Evolutionary conservation across 2,888 invertebrate species (phyloP).

Genomic region (Morpho helenor): DNA sequence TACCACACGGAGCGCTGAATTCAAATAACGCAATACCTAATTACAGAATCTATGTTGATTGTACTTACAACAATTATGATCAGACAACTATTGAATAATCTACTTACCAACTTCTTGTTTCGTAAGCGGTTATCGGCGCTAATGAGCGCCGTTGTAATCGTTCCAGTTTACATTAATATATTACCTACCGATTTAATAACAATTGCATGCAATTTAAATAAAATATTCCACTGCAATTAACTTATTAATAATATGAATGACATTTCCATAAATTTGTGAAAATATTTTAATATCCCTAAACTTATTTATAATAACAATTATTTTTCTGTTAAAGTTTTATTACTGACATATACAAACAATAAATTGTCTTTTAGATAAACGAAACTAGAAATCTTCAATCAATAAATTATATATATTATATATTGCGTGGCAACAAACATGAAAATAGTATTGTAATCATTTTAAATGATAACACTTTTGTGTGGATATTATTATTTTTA

Average conservation of each 20-base stretch:
- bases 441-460: too few species aligned
- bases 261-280: constrained; percentile 6
- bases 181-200: constrained; percentile 16
- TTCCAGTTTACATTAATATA: constrained; percentile 20
- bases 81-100: constrained; percentile 19
- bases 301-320: too few species aligned
- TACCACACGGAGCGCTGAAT: too few species aligned
- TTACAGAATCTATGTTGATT: constrained; percentile 7
- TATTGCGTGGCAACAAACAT: too few species aligned
- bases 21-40: not conserved
- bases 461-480: too few species aligned
- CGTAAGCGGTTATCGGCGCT: constrained; percentile 15
- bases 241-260: not conserved
- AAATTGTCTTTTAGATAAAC: not conserved
- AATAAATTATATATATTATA: too few species aligned
- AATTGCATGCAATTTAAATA: constrained; percentile 10
- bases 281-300: not conserved
- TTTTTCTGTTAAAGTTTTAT: too few species aligned
- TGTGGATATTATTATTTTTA: too few species aligned
- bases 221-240: constrained; percentile 11
- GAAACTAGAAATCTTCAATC: too few species aligned
- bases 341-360: not conserved
- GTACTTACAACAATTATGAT: constrained; percentile 13
- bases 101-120: constrained; percentile 15
- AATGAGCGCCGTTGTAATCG: constrained; percentile 20